Percentiles rank a stretch among this genome's conserved stretches.
Conservation (phyloP, 2,888 invertebrate species). For the Endotricha flammealis region DNA sequence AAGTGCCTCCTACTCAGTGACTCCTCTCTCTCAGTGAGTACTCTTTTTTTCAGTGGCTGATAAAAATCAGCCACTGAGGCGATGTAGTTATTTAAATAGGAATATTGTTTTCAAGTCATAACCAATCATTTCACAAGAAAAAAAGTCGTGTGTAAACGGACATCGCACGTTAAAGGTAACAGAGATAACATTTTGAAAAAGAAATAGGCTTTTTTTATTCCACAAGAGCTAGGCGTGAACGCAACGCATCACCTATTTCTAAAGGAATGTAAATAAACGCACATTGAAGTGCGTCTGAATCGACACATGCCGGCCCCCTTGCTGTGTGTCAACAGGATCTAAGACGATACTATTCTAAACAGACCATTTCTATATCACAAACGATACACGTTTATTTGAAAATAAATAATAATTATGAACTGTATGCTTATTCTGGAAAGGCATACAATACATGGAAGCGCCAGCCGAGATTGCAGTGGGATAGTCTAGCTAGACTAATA, state of each 20-base stretch:
- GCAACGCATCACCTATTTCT: constrained; percentile 66
- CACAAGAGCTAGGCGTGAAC: constrained; percentile 58
- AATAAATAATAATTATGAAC: too few species aligned
- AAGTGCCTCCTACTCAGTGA: too few species aligned
- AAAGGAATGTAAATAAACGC: constrained; percentile 68
- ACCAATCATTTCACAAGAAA: too few species aligned
- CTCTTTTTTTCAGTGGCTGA: too few species aligned
- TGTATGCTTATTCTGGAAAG: too few species aligned
- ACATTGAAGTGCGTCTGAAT: constrained; percentile 57
- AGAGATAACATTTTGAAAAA: constrained; percentile 45
- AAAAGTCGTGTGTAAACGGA: constrained; percentile 13
- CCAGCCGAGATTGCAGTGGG: too few species aligned
- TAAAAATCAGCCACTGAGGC: too few species aligned
- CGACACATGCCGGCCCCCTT: constrained; percentile 42
- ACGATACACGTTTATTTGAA: constrained; percentile 1
- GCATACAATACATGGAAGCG: too few species aligned
- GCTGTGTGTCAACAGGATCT: constrained; percentile 37
- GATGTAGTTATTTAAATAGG: too few species aligned
- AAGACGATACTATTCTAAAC: constrained; percentile 18
- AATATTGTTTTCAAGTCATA: too few species aligned
- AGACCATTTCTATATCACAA: constrained; percentile 11
- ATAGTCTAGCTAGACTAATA: too few species aligned
- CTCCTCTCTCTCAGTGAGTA: too few species aligned
- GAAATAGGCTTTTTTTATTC: constrained; percentile 44
- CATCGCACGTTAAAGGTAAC: constrained; percentile 13